These are phyloP conservation scores for Knipowitschia caucasica DNA, from an alignment of 2,797 vertebrate genomes.

Conservation along the genomic window DNA sequence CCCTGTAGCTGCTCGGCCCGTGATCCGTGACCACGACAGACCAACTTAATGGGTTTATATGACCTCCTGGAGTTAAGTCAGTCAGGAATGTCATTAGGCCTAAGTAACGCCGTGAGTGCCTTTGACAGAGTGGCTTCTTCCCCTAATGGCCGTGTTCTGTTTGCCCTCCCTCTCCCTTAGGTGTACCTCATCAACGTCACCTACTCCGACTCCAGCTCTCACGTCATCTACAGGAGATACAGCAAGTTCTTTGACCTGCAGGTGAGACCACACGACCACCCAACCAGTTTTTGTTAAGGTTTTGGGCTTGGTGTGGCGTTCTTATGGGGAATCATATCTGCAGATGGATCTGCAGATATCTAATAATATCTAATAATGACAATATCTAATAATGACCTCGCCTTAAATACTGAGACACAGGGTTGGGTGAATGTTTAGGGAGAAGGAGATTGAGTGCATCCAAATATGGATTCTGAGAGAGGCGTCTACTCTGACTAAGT, in stretches of 20 bases:
- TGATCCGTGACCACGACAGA: conserved; percentile 37
- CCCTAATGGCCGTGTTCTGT: conserved; percentile 43
- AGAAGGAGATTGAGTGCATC: conserved; percentile 8
- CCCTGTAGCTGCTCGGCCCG: conserved; percentile 27
- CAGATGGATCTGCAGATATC: conserved; percentile 47
- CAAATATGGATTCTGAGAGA: not conserved
- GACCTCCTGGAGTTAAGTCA: conserved; percentile 47
- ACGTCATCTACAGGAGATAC: conserved; percentile 96
- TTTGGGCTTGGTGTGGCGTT: conserved; percentile 32
- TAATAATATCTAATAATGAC: not conserved
- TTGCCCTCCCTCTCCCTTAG: conserved; percentile 64
- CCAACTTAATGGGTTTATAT: conserved; percentile 50
- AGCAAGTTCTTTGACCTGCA: conserved; percentile 99
- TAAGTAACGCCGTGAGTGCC: conserved; percentile 23
- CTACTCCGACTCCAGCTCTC: conserved; percentile 92
- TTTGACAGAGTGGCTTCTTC: conserved; percentile 38
- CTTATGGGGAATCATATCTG: conserved; percentile 51
- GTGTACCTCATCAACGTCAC: conserved; percentile 98
- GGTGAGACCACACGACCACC: conserved; percentile 68
- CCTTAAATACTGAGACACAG: conserved; percentile 19
- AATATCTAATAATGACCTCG: conserved; percentile 46
- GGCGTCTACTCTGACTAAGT: too few relatives aligned
- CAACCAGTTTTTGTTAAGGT: conserved; percentile 3
- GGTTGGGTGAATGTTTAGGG: conserved; percentile 12
- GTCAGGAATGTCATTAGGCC: conserved; percentile 42